These are phyloP conservation scores for Oedothorax gibbosus DNA, from an alignment of 1,140 invertebrate genomes.

Conservation along the genomic window DNA sequence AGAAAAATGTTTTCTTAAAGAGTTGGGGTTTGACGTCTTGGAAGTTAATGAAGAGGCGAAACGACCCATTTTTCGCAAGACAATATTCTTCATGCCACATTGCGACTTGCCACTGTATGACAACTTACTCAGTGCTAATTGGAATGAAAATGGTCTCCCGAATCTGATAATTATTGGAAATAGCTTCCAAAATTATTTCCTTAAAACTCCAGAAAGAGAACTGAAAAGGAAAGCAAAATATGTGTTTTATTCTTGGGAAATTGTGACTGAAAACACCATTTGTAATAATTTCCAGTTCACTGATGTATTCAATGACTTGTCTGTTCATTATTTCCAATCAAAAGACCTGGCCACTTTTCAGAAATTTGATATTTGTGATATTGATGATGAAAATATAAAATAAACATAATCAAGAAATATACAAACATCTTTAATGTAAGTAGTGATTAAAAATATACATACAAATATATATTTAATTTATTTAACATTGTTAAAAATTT, in stretches of 20 bases:
- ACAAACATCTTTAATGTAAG: too few species aligned
- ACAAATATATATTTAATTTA: too few species aligned
- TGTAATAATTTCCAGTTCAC: neutral
- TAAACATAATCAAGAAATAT: too few species aligned
- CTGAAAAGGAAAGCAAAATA: neutral
- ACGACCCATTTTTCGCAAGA: neutral
- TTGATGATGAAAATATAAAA: too few species aligned
- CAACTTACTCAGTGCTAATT: constrained; percentile 14
- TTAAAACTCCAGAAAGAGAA: neutral
- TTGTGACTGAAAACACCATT: constrained; percentile 1
- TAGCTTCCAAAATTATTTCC: constrained; percentile 5
- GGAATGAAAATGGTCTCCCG: neutral
- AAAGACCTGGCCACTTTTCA: neutral
- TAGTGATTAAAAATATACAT: too few species aligned
- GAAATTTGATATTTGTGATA: too few species aligned
- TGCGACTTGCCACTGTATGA: constrained; percentile 23
- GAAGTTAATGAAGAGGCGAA: constrained; percentile 7
- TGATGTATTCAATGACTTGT: constrained; percentile 16
- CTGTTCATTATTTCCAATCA: constrained; percentile 9
- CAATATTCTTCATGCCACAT: constrained; percentile 34
- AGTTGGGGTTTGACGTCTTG: constrained; percentile 5
- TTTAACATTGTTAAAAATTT: too few species aligned
- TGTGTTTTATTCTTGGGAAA: constrained; percentile 4
- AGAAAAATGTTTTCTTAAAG: neutral
- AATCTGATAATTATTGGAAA: constrained; percentile 37